Conservation (phyloP, 2,888 invertebrate species). For the Agriotes lineatus region DNA sequence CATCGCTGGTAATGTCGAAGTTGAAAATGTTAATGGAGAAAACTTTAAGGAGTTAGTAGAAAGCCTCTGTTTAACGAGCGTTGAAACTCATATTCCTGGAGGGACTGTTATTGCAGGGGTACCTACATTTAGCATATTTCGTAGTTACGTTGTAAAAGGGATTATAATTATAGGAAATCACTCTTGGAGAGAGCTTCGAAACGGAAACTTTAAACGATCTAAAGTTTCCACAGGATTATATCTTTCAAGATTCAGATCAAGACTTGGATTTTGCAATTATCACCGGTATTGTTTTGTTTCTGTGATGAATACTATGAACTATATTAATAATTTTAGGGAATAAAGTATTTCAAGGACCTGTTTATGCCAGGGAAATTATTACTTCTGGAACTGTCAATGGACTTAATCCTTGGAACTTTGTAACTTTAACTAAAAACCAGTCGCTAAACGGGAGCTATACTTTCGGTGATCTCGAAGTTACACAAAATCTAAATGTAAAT, state of each 20-base stretch:
- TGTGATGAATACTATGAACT: no score
- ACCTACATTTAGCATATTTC: conserved; percentile 48
- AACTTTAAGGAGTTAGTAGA: conserved; percentile 65
- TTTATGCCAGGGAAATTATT: conserved; percentile 62
- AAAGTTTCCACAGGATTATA: conserved; percentile 69
- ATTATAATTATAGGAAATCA: conserved; percentile 63
- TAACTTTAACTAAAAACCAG: conserved; percentile 67
- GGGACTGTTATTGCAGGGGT: conserved; percentile 68
- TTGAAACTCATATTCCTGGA: conserved; percentile 60
- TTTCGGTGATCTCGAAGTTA: conserved; percentile 69
- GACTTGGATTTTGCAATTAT: conserved; percentile 62
- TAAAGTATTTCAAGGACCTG: conserved; percentile 66
- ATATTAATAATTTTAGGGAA: conserved; percentile 53
- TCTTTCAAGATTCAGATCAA: no score
- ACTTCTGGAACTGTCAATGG: conserved; percentile 66
- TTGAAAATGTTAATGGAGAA: conserved; percentile 66
- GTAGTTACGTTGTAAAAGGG: neutral
- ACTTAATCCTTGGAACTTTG: conserved; percentile 64
- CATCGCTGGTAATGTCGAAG: conserved; percentile 58
- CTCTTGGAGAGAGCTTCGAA: conserved; percentile 58
- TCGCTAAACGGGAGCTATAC: conserved; percentile 65
- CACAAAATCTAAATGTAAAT: conserved; percentile 66
- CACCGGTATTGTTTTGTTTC: conserved; percentile 55
- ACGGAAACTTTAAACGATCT: conserved; percentile 66
- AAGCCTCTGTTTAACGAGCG: conserved; percentile 66